Base-by-base conservation (phyloP, 1,140 invertebrate genomes). In the Cyrtorhinus lividipennis region DNA sequence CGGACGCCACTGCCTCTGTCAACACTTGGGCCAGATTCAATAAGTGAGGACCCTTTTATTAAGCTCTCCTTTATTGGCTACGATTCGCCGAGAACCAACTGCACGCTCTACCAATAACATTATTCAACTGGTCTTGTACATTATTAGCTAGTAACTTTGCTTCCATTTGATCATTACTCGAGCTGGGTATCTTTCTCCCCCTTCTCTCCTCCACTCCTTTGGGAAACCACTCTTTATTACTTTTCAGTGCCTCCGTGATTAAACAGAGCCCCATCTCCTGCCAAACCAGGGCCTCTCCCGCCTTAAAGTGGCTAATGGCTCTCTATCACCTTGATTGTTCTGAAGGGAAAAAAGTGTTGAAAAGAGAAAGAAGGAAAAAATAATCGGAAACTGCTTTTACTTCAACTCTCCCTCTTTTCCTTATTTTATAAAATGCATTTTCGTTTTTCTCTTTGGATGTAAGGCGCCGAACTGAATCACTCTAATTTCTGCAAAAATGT, bases 11-110 rank as follows among this genome's bases (percentile, higher is more conserved):
- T 57, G 45, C 46, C 61, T 63, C 58, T 63, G 62, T 63, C 62
- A 64, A 65, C 66, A 65, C 48, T 53, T n/a, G 59, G 60, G 23
- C 66, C 64, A 67, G 64, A 67, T 67, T 67, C 66, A 67, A 67
- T 67, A 67, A 67, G 66, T 65, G 48, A 53, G 62, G 48, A 58
- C 65, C 59, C 25, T 61, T 66, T 66, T 66, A 64, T 64, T 66
- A 64, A 63, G 26, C 24, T 30, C 56, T 62, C 64, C 64, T 56
- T 62, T 62, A 65, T 62, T 65, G 61, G 56, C 62, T 61, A 22
- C 53, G 48, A 45, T 59, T 57, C 30, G 30, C 23, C 30, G 62
- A 59, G 56, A 56, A 63, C 23, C 57, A 26, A 46, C 63, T 64
- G 58, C 48, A 57, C 63, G 59, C 48, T 61, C 58, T 58, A 56